Percentiles rank a stretch among this genome's conserved stretches.
Conservation (phyloP, 2,888 invertebrate species). For the Willowsia nigromaculata region DNA sequence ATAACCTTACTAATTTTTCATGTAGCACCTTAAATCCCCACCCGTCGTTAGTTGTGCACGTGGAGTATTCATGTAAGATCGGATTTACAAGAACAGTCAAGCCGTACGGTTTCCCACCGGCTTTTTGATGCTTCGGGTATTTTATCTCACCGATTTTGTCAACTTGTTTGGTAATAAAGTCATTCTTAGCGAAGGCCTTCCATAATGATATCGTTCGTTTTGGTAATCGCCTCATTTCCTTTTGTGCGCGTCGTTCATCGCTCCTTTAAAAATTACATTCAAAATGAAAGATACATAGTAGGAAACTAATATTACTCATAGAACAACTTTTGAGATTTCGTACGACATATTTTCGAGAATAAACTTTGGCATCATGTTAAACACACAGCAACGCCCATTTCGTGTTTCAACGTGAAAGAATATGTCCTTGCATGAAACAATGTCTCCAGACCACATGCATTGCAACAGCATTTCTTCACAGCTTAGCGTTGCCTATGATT, state of each 20-base stretch:
- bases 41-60: slow-evolving; percentile 14
- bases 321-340: no score
- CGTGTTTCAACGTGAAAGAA: slow-evolving; percentile 8
- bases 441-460: not conserved
- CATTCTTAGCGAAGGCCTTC: not conserved
- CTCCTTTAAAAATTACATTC: no score
- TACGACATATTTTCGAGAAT: slow-evolving; percentile 1
- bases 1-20: no score
- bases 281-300: not conserved
- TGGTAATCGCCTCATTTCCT: no score
- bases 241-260: no score
- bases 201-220: not conserved
- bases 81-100: slow-evolving; percentile 5
- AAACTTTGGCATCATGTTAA: slow-evolving; percentile 30
- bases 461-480: slow-evolving; percentile 18
- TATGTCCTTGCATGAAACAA: not conserved
- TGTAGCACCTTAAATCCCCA: slow-evolving; percentile 18
- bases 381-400: slow-evolving; percentile 4
- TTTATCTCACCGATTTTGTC: not conserved
- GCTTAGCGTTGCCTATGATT: not conserved
- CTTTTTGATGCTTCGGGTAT: slow-evolving; percentile 5
- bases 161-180: not conserved
- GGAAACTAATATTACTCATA: no score
- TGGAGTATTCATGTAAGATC: not conserved
- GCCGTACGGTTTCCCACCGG: slow-evolving; percentile 10